These are phyloP conservation scores for Python bivittatus DNA, from an alignment of 2,113 vertebrate genomes.

Conservation along the genomic window DNA sequence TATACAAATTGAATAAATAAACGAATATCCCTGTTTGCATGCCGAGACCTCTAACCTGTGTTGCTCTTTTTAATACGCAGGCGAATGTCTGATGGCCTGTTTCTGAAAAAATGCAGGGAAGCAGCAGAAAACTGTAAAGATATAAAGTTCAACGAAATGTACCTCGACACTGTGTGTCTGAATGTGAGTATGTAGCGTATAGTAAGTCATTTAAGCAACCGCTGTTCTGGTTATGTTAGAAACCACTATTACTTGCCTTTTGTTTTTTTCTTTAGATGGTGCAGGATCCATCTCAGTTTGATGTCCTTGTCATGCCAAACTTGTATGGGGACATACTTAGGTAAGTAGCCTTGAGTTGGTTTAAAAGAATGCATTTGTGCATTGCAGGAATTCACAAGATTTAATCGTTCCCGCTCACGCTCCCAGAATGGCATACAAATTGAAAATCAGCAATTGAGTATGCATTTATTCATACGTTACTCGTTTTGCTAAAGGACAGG, in stretches of 20 bases:
- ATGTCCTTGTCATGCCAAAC: slow-evolving; percentile 97
- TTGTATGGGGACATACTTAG: slow-evolving; percentile 96
- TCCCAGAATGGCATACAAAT: background rate
- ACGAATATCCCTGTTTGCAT: background rate
- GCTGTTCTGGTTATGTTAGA: slow-evolving; percentile 22
- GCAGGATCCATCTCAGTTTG: slow-evolving; percentile 93
- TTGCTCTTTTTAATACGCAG: slow-evolving; percentile 69
- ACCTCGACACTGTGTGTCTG: slow-evolving; percentile 94
- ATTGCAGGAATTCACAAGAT: background rate
- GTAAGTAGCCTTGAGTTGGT: slow-evolving; percentile 65
- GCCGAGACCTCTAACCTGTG: background rate
- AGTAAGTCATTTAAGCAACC: background rate
- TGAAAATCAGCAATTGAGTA: too few species aligned
- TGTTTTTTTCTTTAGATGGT: slow-evolving; percentile 85
- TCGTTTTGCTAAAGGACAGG: too few species aligned
- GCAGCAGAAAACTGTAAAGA: slow-evolving; percentile 95
- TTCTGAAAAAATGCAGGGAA: slow-evolving; percentile 92
- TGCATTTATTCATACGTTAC: too few species aligned
- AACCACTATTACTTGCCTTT: background rate
- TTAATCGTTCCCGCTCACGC: too few species aligned
- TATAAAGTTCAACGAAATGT: slow-evolving; percentile 97
- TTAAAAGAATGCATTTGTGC: background rate
- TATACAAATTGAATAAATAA: background rate
- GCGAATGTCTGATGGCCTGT: slow-evolving; percentile 97
- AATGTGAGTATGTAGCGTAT: slow-evolving; percentile 79